These are phyloP conservation scores for Galago senegalensis DNA, from an alignment of 2,797 vertebrate species.

Conservation along the genomic window DNA sequence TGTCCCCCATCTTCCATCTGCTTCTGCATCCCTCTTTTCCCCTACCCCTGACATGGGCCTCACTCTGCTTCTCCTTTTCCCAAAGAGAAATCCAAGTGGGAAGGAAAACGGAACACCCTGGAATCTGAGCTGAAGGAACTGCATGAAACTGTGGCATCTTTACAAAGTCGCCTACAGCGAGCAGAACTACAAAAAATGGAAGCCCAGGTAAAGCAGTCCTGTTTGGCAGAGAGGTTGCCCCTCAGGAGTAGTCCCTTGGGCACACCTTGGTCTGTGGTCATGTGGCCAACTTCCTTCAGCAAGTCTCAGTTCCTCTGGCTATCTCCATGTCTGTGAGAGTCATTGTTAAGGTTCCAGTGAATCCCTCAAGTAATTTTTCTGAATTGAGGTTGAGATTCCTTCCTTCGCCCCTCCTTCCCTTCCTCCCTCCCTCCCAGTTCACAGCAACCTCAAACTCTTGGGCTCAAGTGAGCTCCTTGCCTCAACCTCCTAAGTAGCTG, in stretches of 20 bases:
- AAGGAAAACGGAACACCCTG: constrained; percentile 80
- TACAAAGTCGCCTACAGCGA: constrained; percentile 80
- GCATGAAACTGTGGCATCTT: constrained; percentile 79
- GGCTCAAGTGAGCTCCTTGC: too few species aligned
- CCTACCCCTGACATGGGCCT: constrained; percentile 52
- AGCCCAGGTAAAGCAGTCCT: constrained; percentile 83
- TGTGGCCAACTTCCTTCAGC: not conserved
- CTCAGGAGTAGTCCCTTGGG: not conserved
- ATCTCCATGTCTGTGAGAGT: not conserved
- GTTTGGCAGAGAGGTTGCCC: not conserved
- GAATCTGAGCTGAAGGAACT: constrained; percentile 81
- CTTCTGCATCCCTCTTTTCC: not conserved
- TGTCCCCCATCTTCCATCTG: constrained; percentile 59
- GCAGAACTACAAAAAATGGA: constrained; percentile 83
- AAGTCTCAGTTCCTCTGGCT: not conserved
- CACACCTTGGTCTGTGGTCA: not conserved
- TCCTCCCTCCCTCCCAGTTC: too few species aligned
- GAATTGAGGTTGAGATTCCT: constrained; percentile 18
- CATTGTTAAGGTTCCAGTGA: not conserved
- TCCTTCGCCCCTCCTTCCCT: too few species aligned
- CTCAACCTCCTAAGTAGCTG: too few species aligned
- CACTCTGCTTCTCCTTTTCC: constrained; percentile 55
- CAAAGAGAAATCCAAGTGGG: constrained; percentile 83
- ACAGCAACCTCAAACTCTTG: too few species aligned
- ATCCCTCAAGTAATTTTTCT: constrained; percentile 31